Evolutionary conservation across 1,140 invertebrate species (phyloP).

Genomic region (Magallana ariakensis): DNA sequence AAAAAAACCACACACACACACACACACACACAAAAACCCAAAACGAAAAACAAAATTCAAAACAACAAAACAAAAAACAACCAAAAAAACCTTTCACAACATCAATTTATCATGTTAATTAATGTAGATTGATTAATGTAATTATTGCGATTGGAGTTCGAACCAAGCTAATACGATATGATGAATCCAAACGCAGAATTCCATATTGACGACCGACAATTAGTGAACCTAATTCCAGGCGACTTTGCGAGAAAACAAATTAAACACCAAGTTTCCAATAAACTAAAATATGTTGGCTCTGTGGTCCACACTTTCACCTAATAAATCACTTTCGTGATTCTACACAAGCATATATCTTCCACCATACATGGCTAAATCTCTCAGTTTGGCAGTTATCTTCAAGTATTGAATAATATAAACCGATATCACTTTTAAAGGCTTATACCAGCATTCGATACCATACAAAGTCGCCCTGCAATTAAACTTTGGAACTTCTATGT

Average conservation of each 20-base stretch:
- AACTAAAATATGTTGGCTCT: not conserved
- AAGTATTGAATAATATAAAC: constrained; percentile 24
- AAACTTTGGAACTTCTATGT: not conserved
- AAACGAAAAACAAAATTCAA: too few species aligned
- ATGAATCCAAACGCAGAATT: too few species aligned
- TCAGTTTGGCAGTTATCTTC: constrained; percentile 16
- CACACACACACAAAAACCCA: too few species aligned
- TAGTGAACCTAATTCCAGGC: not conserved
- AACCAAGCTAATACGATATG: too few species aligned
- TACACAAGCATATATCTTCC: not conserved
- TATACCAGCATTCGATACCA: constrained; percentile 20
- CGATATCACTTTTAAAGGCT: constrained; percentile 36
- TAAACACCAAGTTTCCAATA: constrained; percentile 1
- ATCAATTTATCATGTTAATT: too few species aligned
- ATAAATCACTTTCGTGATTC: constrained; percentile 26
- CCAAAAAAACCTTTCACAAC: too few species aligned
- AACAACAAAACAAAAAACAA: too few species aligned
- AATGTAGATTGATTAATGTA: too few species aligned
- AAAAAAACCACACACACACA: too few species aligned
- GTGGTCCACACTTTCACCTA: not conserved
- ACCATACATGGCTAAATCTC: constrained; percentile 19
- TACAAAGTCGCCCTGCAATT: constrained; percentile 4
- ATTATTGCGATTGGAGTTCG: too few species aligned
- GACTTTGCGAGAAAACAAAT: not conserved
- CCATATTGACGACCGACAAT: too few species aligned